Evolutionary conservation across 2,888 invertebrate genomes (phyloP).

Genomic region (Carabus problematicus): DNA sequence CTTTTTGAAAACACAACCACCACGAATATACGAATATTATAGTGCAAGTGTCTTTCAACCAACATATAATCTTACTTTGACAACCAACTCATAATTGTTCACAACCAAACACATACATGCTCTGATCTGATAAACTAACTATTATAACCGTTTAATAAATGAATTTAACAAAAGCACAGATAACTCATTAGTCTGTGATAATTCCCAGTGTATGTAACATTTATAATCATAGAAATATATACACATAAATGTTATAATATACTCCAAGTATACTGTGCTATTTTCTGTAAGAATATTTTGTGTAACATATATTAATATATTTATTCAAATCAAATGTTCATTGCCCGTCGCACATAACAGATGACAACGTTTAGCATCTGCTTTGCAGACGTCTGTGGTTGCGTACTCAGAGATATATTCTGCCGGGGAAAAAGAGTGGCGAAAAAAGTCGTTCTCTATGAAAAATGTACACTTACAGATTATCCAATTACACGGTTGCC

Average conservation of each 20-base stretch:
- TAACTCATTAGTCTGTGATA: too few relatives aligned
- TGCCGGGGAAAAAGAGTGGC: not conserved
- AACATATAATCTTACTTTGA: not conserved
- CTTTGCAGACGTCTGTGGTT: conserved; percentile 22
- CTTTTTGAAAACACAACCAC: conserved; percentile 27
- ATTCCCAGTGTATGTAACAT: too few relatives aligned
- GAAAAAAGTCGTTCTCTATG: conserved; percentile 21
- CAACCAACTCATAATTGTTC: conserved; percentile 24
- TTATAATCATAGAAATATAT: too few relatives aligned
- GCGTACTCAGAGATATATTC: conserved; percentile 18
- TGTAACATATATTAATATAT: too few relatives aligned
- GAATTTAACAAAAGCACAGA: too few relatives aligned
- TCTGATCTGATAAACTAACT: conserved; percentile 21
- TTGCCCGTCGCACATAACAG: conserved; percentile 10
- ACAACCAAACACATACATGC: not conserved
- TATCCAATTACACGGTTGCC: conserved; percentile 43
- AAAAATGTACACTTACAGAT: conserved; percentile 43
- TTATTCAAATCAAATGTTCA: conserved; percentile 17
- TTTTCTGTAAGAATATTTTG: too few relatives aligned
- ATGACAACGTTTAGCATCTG: conserved; percentile 33
- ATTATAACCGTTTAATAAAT: too few relatives aligned
- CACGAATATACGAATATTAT: not conserved
- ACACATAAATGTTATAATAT: too few relatives aligned
- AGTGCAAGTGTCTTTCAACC: not conserved
- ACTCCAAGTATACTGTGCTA: too few relatives aligned